Evolutionary conservation across 2,113 vertebrate genomes (phyloP).

Genomic region (Cynopterus brachyotis): DNA sequence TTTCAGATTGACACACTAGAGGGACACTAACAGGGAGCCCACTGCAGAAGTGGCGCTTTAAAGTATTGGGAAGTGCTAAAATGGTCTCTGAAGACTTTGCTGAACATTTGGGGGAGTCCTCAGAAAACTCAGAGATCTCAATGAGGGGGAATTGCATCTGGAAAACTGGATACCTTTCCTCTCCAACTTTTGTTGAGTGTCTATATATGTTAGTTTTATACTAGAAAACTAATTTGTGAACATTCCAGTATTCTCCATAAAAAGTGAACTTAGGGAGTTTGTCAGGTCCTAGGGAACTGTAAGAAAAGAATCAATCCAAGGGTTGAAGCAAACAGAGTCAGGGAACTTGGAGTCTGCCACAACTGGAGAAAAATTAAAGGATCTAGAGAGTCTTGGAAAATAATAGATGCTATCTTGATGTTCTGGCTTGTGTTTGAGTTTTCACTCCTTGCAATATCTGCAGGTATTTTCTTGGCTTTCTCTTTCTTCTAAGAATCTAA

Average conservation of each 20-base stretch:
- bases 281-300: not conserved
- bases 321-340: not conserved
- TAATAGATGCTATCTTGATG: not conserved
- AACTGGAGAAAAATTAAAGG: slow-evolving; percentile 9
- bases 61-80: not conserved
- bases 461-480: not conserved
- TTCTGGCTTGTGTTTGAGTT: not conserved
- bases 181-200: not conserved
- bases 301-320: slow-evolving; percentile 26
- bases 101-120: not conserved
- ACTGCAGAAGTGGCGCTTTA: not conserved
- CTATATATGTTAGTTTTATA: slow-evolving; percentile 53
- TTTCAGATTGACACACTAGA: slow-evolving; percentile 30
- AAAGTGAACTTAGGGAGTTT: slow-evolving; percentile 50
- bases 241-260: slow-evolving; percentile 55
- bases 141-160: not conserved
- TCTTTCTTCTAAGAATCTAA: not conserved
- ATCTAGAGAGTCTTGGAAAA: not conserved
- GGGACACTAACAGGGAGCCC: not conserved
- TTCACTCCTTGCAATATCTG: not conserved
- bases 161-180: not conserved
- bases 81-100: not conserved
- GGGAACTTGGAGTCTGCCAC: not conserved
- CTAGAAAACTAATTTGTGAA: slow-evolving; percentile 58
- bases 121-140: not conserved